Base-by-base conservation (phyloP, 2,113 vertebrate genomes). In the Microtus montanus region DNA sequence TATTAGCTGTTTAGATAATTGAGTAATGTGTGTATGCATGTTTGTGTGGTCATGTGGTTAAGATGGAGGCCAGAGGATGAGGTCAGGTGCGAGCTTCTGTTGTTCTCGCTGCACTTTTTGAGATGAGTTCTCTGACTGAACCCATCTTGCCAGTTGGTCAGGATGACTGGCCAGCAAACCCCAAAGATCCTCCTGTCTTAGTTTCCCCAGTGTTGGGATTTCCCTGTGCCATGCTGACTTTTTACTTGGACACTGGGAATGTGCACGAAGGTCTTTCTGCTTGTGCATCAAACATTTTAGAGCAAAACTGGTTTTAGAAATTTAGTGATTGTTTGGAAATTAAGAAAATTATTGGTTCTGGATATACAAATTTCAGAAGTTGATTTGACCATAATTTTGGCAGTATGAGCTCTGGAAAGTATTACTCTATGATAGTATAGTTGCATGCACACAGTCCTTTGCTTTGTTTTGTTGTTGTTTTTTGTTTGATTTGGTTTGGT, bases 301-400 rank as follows among this genome's bases (percentile, higher is more conserved):
- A 47, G 7, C 93, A 93, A 70, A 58, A 95, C n/a, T 75, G 8
- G 52, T 92, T 71, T 94, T 92, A 73, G 83, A 71, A 95, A 71
- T 95, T 89, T 11, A 94, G 49, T 79, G 58, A 73, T 82, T 89
- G 24, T 94, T 87, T 93, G 68, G 66, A 87, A 92, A 87, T 22
- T 54, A 75, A 95, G 54, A 94, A 38, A 93, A 49, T 89, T 90
- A 82, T 47, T 94, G 22, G 30, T 85, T 95, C 94, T 74, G 47
- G 38, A 77, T 73, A 77, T 90, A 35, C 35, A 92, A 2, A 74
- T 93, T 87, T 95, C 63, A 71, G 66, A 86, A 54, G 77, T 86
- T 95, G 66, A 78, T 92, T 85, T 95, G 86, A 49, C 71, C 35
- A 24, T 91, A 41, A 91, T 38, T 75, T 96, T 94, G 70, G 30